Evolutionary conservation across 2,888 invertebrate genomes (phyloP), one percentile per base, ranked within the genome.

Genomic region (Nineta flava): DNA sequence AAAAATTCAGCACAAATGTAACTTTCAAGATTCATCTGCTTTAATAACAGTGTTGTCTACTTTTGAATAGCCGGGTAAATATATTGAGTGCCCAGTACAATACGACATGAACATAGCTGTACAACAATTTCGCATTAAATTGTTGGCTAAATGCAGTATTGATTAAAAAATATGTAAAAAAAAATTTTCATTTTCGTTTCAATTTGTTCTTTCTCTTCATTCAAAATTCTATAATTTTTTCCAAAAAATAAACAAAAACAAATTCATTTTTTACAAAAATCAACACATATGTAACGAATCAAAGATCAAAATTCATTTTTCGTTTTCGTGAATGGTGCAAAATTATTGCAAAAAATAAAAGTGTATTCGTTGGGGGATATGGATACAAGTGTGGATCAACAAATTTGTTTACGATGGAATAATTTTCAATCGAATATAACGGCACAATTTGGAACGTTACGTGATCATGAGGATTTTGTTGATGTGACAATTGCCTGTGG

Each of bases 341-440:
- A n/a, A n/a, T n/a, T n/a, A n/a, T 26, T 26, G 7, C 7, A 6
- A 26, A 26, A 26, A 26, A 26, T 7, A 26, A 26, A 26, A 13
- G 38, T 38, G 38, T 38, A 13, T 38, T 38, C 38, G 38, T 13
- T 13, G 48, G 13, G 17, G 50, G 54, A 32, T 50, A 64, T 62
- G 63, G 60, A 61, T 53, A 56, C 72, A 70, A 72, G 71, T 67
- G 77, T 77, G 68, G 83, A 83, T 72, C 87, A 87, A 75, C 86
- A 86, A 74, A 87, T 86, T 73, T 87, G 87, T 76, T 77, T 87
- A 71, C 78, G 86, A 73, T 87, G 87, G 87, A 87, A 87, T 75
- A 86, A 87, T 75, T 84, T 83, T 75, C 85, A 85, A 75, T 83
- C 84, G 58, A 87, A 87, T 72, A 83, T 87, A 68, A 83, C 86